These are phyloP conservation scores for Mesorhabditis spiculigera DNA, from an alignment of 2,888 invertebrate species.

Conservation along the genomic window DNA sequence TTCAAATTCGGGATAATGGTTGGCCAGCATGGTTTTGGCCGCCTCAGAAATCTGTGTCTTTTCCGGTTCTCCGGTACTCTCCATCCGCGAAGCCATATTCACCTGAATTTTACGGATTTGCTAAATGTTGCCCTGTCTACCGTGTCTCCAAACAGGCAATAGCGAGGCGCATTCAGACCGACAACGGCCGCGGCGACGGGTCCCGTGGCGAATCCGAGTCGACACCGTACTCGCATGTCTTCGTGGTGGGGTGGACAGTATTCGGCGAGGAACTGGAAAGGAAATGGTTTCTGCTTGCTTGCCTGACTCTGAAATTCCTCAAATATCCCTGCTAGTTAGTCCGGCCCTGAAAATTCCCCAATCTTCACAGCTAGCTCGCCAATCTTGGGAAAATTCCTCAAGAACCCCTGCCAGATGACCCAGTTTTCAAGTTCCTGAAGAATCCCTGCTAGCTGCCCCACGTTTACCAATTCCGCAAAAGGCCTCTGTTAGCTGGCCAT, in stretches of 20 bases:
- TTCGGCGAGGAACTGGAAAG: slow-evolving; percentile 40
- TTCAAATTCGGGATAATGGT: slow-evolving; percentile 44
- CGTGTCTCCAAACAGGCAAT: slow-evolving; percentile 57
- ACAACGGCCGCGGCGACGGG: slow-evolving; percentile 56
- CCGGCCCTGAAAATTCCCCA: no score
- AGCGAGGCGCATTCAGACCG: slow-evolving; percentile 56
- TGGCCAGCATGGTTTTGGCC: slow-evolving; percentile 34
- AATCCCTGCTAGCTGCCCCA: no score
- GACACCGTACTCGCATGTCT: slow-evolving; percentile 28
- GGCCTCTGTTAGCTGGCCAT: no score
- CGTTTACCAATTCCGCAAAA: no score
- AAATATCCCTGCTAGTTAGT: no score
- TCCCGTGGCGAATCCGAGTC: slow-evolving; percentile 41
- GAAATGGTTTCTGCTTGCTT: neutral
- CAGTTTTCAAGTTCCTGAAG: no score
- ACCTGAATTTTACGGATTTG: slow-evolving; percentile 22
- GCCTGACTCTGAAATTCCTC: neutral
- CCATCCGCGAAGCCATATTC: slow-evolving; percentile 55
- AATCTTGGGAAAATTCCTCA: no score
- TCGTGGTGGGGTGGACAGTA: slow-evolving; percentile 45
- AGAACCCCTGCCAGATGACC: no score
- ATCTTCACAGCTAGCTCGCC: no score
- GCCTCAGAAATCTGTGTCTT: slow-evolving; percentile 51
- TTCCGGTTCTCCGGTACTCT: slow-evolving; percentile 49
- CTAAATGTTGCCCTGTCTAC: slow-evolving; percentile 16